phyloP scores from a whole-genome alignment of 2,113 vertebrate species.

The Mobula hypostoma region DNA sequence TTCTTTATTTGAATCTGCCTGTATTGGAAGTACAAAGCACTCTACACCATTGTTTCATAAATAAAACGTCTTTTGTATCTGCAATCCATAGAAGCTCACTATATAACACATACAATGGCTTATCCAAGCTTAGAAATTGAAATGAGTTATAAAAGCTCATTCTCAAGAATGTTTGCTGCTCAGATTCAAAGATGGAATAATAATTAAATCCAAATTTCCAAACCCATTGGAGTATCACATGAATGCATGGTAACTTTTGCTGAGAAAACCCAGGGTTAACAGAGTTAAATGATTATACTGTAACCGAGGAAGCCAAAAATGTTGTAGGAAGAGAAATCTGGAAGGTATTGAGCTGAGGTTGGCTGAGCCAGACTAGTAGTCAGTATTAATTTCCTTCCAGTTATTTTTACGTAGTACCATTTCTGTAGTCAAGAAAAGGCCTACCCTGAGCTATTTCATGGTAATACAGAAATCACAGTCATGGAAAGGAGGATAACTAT shows the following conservation, averaged over 20 bases:
- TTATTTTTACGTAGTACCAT: conserved; percentile 33
- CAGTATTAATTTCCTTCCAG: conserved; percentile 38
- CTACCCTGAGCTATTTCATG: conserved; percentile 24
- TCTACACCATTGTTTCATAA: background rate
- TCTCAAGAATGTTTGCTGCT: background rate
- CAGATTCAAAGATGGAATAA: background rate
- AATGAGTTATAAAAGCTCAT: background rate
- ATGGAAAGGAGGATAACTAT: conserved; percentile 35
- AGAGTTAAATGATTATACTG: conserved; percentile 27
- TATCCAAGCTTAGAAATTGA: background rate
- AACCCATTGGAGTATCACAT: background rate
- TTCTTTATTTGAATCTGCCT: background rate
- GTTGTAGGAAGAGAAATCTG: conserved; percentile 27
- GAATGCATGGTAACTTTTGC: background rate
- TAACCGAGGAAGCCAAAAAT: conserved; percentile 27
- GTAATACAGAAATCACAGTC: conserved; percentile 28
- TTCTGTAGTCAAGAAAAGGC: conserved; percentile 31
- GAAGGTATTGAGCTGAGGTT: conserved; percentile 34
- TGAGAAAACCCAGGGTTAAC: conserved; percentile 8
- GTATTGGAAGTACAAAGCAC: background rate
- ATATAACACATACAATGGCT: background rate
- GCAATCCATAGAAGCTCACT: background rate
- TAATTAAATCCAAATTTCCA: conserved; percentile 30
- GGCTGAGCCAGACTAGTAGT: conserved; percentile 35
- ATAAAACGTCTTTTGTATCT: background rate